A percentile compares a stretch with the other conserved stretches of the same genome.
Conservation (phyloP, 2,888 invertebrate genomes). For the Pelosia muscerda region DNA sequence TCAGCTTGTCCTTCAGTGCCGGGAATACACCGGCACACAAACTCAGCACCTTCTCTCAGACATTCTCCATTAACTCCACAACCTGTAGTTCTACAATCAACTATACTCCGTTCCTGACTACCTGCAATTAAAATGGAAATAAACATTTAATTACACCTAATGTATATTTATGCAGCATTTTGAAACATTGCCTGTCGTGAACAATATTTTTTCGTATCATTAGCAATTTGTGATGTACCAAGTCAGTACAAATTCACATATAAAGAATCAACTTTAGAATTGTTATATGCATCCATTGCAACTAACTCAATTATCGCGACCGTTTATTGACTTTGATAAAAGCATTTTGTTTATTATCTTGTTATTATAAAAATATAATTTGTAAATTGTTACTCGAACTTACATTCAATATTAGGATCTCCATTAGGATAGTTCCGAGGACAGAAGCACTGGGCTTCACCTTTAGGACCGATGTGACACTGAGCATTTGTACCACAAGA, state of each 20-base stretch:
- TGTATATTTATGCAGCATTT: not conserved
- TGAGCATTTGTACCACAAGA: slow-evolving; percentile 94
- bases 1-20: slow-evolving; percentile 91
- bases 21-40: slow-evolving; percentile 93
- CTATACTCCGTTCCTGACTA: slow-evolving; percentile 86
- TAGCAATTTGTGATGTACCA: not conserved
- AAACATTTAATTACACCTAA: no score
- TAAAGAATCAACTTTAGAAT: not conserved
- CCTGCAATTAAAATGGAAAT: slow-evolving; percentile 70
- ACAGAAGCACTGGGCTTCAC: slow-evolving; percentile 94
- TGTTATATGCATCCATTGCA: not conserved
- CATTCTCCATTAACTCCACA: slow-evolving; percentile 96
- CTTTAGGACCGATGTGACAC: slow-evolving; percentile 90
- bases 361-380: not conserved
- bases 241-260: not conserved
- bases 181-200: not conserved
- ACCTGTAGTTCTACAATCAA: slow-evolving; percentile 94
- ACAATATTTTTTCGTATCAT: not conserved
- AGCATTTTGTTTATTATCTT: not conserved
- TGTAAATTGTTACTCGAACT: slow-evolving; percentile 53
- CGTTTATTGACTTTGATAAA: not conserved
- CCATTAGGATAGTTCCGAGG: slow-evolving; percentile 93
- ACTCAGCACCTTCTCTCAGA: slow-evolving; percentile 93
- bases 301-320: not conserved
- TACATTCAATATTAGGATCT: slow-evolving; percentile 95